Base-by-base conservation (phyloP, 2,113 vertebrate genomes). In the Anhinga anhinga region DNA sequence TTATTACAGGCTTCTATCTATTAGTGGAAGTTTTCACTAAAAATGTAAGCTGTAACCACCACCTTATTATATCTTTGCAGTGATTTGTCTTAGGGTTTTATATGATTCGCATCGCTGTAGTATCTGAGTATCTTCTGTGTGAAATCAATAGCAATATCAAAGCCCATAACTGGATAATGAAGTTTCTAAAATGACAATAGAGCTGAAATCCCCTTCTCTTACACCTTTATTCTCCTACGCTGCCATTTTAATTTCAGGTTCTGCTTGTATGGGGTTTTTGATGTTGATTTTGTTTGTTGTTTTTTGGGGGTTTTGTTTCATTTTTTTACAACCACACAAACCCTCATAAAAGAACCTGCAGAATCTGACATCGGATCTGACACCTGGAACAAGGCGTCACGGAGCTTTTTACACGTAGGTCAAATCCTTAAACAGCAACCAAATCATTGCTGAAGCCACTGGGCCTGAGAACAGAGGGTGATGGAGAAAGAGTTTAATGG, bases 61-160 rank as follows among this genome's bases (percentile, higher is more conserved):
- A 93, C 16, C 36, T 84, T 17, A 45, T 42, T 47, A 26, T 36
- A 63, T 55, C 88, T 86, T 81, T 67, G 47, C 38, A 65, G 65
- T 34, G 52, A 89, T 93, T 52, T 61, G 49, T 65, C 58, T 69
- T 29, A 29, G 65, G 25, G 30, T 77, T 94, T 88, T 45, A 62
- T 38, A 34, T 0, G 5, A 66, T 67, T 81, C 7, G 0, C 83
- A 85, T 40, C 59, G 10, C 78, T 87, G 61, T 32, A 61, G 65
- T 65, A 85, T 67, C 73, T 44, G 56, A 95, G 62, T 32, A 62
- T 45, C 81, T 82, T 76, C 82, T 59, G n/a, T 38, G 77, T 55
- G 56, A 95, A 97, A 97, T 95, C 96, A 96, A 95, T 95, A 92
- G 52, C 81, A 95, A 87, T 93, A 95, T 91, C 86, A 93, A 89